Conservation (phyloP, 2,888 invertebrate species). For the Cetonia aurata region DNA sequence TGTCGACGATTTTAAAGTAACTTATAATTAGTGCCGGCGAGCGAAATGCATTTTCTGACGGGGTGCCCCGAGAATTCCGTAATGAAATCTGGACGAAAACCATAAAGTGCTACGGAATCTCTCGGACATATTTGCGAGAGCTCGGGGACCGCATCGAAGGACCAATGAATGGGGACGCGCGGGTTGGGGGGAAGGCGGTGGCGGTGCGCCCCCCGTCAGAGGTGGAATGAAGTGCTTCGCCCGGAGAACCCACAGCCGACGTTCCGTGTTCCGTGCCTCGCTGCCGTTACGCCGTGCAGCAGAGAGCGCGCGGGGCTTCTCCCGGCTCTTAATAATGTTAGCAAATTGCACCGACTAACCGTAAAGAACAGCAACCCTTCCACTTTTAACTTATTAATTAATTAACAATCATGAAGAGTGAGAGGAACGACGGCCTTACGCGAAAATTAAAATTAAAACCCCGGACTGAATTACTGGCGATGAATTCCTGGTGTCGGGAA, state of each 20-base stretch:
- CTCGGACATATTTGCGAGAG: constrained; percentile 65
- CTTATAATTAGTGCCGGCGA: constrained; percentile 54
- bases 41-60: constrained; percentile 54
- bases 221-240: constrained; percentile 34
- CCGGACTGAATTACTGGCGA: constrained; percentile 60
- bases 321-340: constrained; percentile 66
- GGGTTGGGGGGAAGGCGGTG: not conserved
- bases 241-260: constrained; percentile 13
- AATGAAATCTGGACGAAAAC: constrained; percentile 60
- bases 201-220: constrained; percentile 1
- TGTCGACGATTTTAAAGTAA: constrained; percentile 42
- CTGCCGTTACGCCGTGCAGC: constrained; percentile 26
- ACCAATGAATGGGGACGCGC: constrained; percentile 28
- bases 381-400: constrained; percentile 67
- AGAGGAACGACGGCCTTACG: constrained; percentile 58
- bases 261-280: constrained; percentile 3
- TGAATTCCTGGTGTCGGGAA: constrained; percentile 55
- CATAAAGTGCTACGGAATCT: constrained; percentile 63
- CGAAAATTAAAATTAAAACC: constrained; percentile 65
- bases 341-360: constrained; percentile 65
- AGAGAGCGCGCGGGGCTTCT: constrained; percentile 46
- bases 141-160: constrained; percentile 44
- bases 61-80: constrained; percentile 50
- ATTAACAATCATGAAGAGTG: constrained; percentile 67
- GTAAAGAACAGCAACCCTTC: constrained; percentile 65